A percentile compares a stretch with the other conserved stretches of the same genome.
Conservation (phyloP, 2,113 vertebrate genomes). For the Cricetomys ansorgei region DNA sequence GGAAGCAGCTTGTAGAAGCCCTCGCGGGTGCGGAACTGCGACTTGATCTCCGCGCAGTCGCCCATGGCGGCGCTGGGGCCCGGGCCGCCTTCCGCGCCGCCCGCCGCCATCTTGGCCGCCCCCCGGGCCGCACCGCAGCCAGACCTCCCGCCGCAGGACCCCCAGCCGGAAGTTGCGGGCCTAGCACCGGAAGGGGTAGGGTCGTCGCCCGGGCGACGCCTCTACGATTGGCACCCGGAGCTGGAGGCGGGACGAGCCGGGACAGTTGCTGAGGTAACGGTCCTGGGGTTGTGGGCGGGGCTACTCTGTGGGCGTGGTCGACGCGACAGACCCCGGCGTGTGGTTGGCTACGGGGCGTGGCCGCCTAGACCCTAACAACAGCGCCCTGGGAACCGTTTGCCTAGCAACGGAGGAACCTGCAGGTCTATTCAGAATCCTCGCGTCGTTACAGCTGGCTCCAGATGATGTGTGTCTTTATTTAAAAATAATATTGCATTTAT, state of each 20-base stretch:
- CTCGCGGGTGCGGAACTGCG: slow-evolving; percentile 95
- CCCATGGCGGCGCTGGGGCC: slow-evolving; percentile 91
- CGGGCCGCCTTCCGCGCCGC: slow-evolving; percentile 80
- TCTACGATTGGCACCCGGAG: slow-evolving; percentile 64
- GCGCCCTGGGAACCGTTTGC: slow-evolving; percentile 63
- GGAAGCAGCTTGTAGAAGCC: slow-evolving; percentile 95
- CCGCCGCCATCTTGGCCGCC: slow-evolving; percentile 84
- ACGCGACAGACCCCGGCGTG: rapidly evolving
- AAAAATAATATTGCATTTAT: background rate
- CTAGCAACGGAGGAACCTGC: slow-evolving; percentile 61
- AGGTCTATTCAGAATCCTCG: background rate
- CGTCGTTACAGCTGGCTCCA: background rate
- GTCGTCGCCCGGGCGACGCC: slow-evolving; percentile 53
- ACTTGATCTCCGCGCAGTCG: slow-evolving; percentile 95
- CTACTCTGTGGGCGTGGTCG: background rate
- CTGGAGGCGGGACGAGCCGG: slow-evolving; percentile 25
- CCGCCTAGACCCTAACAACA: slow-evolving; percentile 52
- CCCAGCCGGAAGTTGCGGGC: slow-evolving; percentile 63
- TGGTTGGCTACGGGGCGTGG: slow-evolving; percentile 48
- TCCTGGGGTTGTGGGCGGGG: background rate
- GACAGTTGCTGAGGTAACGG: slow-evolving; percentile 59
- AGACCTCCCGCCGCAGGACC: slow-evolving; percentile 45
- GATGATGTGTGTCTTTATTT: background rate
- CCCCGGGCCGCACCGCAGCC: slow-evolving; percentile 67
- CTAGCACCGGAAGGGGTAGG: slow-evolving; percentile 69